phyloP scores from a whole-genome alignment of 2,797 vertebrate species.

The Leucoraja ocellata region DNA sequence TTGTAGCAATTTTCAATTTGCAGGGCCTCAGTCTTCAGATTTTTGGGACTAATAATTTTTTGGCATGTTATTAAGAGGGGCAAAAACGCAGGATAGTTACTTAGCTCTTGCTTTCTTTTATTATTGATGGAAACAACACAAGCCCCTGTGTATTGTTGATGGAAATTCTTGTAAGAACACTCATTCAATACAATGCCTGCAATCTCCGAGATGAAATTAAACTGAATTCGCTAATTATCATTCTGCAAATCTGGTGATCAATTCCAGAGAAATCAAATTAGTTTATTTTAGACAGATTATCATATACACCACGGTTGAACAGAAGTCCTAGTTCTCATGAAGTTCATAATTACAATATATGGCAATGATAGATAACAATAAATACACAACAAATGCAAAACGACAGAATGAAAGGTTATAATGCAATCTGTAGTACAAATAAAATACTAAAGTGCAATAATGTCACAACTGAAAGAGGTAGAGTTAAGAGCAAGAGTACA shows the following conservation, averaged over 20 bases:
- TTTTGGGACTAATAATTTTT: neutral
- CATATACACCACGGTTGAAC: no score
- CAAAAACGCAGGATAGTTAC: neutral
- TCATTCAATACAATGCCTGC: neutral
- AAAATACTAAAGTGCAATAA: no score
- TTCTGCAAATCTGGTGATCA: neutral
- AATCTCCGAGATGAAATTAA: neutral
- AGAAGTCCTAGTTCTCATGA: no score
- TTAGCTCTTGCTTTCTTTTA: neutral
- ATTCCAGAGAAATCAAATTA: neutral
- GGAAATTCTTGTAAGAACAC: neutral
- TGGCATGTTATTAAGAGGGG: neutral
- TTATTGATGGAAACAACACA: neutral
- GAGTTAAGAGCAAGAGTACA: no score
- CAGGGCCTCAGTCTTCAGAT: neutral
- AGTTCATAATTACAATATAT: no score
- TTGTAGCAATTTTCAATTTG: neutral
- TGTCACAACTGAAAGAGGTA: no score
- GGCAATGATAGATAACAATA: no score
- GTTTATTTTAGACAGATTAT: no score
- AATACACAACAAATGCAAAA: no score
- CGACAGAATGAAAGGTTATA: no score
- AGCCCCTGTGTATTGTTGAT: neutral
- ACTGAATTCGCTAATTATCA: neutral
- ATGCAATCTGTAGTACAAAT: no score